Evolutionary conservation across 2,113 vertebrate genomes (phyloP), one percentile per base, ranked within the genome.

Genomic region (Cryptotis parvus): DNA sequence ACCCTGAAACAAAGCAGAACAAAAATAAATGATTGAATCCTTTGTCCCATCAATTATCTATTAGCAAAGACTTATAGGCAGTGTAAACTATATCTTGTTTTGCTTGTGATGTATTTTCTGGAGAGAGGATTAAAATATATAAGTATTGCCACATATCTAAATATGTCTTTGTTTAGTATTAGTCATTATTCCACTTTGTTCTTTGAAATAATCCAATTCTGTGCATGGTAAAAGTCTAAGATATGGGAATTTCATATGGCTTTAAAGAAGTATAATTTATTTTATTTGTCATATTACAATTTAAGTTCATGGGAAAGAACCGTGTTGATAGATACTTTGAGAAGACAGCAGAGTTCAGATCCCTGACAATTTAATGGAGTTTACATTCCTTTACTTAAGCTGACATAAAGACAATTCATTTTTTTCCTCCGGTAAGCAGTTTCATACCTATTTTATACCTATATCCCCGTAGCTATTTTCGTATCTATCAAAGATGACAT

Each of bases 401-500:
- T 89, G 72, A 45, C 81, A n/a, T 61, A 88, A 76, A 96, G 39
- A 94, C 92, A 49, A 94, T 92, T 85, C 43, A 73, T 92, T 37
- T 91, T 11, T 96, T 92, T 91, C 93, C 79, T 95, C 33, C 43
- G 39, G 61, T 43, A 95, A 70, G 9, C 33, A 85, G 18, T 69
- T 83, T 41, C 63, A 11, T 70, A 39, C 89, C 95, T 65, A 49
- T n/a, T 78, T 94, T 93, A 85, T 94, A 58, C 91, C 94, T 95
- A 82, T 49, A 70, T 91, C 66, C 55, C 83, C 94, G 89, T 78
- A 85, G 22, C 29, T 93, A 33, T 26, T 92, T 97, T 79, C 75
- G 94, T 68, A 91, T 74, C 94, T 89, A 97, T 94, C 94, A 95
- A 15, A 90, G 86, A 68, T 77, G 41, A 88, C 75, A 94, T 91